Conservation (phyloP, 2,888 invertebrate species). For the Drosophila algonquin region DNA sequence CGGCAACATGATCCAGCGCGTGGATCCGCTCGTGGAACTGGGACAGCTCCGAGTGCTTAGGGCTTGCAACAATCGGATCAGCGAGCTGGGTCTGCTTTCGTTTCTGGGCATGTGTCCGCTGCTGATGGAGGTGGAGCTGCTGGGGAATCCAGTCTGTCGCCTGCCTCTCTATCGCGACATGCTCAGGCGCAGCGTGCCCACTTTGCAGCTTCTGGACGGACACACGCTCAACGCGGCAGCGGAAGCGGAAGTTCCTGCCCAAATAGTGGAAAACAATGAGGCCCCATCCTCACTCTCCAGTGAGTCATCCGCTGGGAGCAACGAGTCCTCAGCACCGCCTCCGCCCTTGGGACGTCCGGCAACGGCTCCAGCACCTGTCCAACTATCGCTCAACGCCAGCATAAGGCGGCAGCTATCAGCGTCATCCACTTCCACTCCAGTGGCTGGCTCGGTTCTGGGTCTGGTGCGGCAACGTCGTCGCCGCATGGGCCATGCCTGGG, state of each 20-base stretch:
- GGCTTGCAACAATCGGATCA: conserved; percentile 82
- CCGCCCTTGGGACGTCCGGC: conserved; percentile 38
- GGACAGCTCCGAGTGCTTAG: conserved; percentile 84
- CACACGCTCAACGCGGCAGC: conserved; percentile 50
- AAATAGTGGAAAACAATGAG: conserved; percentile 23
- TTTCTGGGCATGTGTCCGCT: conserved; percentile 84
- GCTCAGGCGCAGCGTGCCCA: conserved; percentile 82
- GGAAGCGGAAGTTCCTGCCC: not conserved
- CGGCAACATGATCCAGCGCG: conserved; percentile 87
- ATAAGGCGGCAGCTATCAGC: conserved; percentile 28
- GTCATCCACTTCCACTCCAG: conserved; percentile 63
- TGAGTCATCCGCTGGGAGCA: conserved; percentile 41
- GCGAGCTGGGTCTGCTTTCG: conserved; percentile 79
- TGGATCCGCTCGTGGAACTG: conserved; percentile 87
- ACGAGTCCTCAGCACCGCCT: conserved; percentile 38
- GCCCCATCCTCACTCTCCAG: conserved; percentile 61
- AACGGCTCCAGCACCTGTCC: conserved; percentile 49
- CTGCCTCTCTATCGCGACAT: conserved; percentile 80
- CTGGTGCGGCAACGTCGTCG: conserved; percentile 69
- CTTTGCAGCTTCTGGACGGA: conserved; percentile 84
- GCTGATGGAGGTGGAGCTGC: conserved; percentile 85
- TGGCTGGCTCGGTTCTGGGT: conserved; percentile 77
- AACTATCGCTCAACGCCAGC: conserved; percentile 46
- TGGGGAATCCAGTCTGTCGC: conserved; percentile 84
- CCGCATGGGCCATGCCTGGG: conserved; percentile 66